Evolutionary conservation across 2,113 vertebrate genomes (phyloP).

Genomic region (Cephalophus harveyi): DNA sequence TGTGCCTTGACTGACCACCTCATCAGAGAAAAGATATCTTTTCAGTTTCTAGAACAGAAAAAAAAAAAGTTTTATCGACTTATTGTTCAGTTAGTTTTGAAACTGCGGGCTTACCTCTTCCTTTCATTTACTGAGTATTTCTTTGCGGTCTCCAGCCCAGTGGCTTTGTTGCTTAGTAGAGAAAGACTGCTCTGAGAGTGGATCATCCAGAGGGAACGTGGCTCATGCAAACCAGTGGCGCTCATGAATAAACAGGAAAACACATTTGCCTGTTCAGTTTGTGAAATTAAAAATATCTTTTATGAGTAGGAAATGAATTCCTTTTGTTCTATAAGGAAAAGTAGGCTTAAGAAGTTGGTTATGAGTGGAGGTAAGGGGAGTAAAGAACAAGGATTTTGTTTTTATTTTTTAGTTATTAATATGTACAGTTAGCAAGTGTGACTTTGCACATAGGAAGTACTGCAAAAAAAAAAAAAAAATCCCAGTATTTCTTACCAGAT

Average conservation of each 20-base stretch:
- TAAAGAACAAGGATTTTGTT: neutral
- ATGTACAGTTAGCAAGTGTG: neutral
- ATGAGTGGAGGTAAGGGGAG: neutral
- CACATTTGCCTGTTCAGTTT: neutral
- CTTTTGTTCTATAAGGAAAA: neutral
- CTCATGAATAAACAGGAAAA: neutral
- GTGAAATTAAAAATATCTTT: neutral
- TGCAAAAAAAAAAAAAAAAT: neutral
- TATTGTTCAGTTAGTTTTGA: neutral
- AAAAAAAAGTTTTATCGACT: neutral
- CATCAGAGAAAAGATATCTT: neutral
- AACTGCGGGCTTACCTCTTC: neutral
- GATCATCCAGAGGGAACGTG: neutral
- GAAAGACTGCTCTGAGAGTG: neutral
- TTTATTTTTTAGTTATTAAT: conserved; percentile 27
- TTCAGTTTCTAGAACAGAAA: neutral
- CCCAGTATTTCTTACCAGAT: neutral
- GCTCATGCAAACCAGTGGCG: neutral
- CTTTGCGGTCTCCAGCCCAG: neutral
- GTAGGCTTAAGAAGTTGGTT: neutral
- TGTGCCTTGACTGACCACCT: neutral
- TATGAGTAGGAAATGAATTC: neutral
- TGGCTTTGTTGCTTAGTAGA: neutral
- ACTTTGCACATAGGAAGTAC: neutral
- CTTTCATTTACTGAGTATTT: neutral